Evolutionary conservation across 37 sponge, comb jelly and placozoan genomes (phyloP).

Genomic region (Chondrilla cf. caribensis): DNA sequence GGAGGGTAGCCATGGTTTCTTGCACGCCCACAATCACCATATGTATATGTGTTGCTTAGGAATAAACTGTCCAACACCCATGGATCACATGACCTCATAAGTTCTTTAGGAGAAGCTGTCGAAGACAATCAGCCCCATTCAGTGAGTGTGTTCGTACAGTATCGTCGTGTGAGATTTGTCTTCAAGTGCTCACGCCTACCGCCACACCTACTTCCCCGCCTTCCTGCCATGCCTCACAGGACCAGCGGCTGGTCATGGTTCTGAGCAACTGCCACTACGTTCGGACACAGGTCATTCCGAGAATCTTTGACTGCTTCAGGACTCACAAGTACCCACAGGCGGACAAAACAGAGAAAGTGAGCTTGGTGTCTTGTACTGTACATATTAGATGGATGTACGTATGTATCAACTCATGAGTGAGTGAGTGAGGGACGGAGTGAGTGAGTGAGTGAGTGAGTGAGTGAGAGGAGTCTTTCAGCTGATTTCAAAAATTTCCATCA

Average conservation of each 20-base stretch:
- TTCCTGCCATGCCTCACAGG: too few relatives aligned
- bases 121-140: neutral
- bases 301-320: slow-evolving; percentile 70
- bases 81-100: neutral
- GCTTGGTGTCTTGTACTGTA: too few relatives aligned
- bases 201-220: neutral
- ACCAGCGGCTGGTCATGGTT: slow-evolving; percentile 71
- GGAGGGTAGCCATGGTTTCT: too few relatives aligned
- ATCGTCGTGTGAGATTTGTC: neutral
- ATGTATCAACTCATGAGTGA: neutral
- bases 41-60: too few relatives aligned
- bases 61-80: neutral
- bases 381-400: neutral
- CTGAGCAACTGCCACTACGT: slow-evolving; percentile 80
- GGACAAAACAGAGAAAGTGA: slow-evolving; percentile 29
- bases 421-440: too few relatives aligned
- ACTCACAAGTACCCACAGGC: slow-evolving; percentile 75
- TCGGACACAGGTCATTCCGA: slow-evolving; percentile 55
- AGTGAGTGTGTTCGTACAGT: neutral
- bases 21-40: too few relatives aligned
- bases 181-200: too few relatives aligned
- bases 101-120: neutral
- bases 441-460: too few relatives aligned
- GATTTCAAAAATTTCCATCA: too few relatives aligned
- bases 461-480: too few relatives aligned